A percentile compares a stretch with the other conserved stretches of the same genome.
Conservation (phyloP, 2,113 vertebrate species). For the Ctenodactylus gundi region DNA sequence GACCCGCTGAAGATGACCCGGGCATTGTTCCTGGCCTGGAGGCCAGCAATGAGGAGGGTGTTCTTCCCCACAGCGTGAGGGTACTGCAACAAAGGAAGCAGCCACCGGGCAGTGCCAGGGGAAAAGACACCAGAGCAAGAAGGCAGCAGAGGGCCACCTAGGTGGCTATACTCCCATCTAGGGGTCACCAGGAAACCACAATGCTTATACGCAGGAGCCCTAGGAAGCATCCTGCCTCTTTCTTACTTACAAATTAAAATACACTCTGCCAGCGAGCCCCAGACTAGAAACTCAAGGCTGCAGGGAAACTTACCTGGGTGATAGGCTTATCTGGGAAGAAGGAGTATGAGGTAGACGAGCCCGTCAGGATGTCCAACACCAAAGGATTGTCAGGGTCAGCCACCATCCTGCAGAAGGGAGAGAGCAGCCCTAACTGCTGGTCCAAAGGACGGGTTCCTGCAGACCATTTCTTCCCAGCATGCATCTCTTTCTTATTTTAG, state of each 20-base stretch:
- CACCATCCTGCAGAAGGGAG: constrained; percentile 89
- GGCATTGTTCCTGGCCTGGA: constrained; percentile 98
- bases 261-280: background rate
- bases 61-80: constrained; percentile 98
- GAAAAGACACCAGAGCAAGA: background rate
- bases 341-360: constrained; percentile 96
- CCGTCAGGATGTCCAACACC: constrained; percentile 97
- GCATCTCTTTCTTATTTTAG: background rate
- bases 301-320: constrained; percentile 88
- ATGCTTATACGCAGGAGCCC: rapidly evolving
- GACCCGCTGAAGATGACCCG: constrained; percentile 97
- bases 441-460: background rate
- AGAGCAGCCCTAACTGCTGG: background rate
- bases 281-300: background rate
- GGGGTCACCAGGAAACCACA: background rate
- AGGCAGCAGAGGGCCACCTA: background rate
- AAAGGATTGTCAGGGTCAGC: constrained; percentile 97
- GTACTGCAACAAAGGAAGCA: constrained; percentile 84
- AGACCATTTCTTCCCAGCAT: background rate
- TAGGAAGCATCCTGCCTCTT: background rate
- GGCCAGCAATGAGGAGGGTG: constrained; percentile 95
- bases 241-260: background rate
- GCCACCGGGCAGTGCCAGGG: background rate
- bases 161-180: background rate
- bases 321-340: constrained; percentile 97